Conservation (phyloP, 1,140 invertebrate species). For the Brachionus rubens region DNA sequence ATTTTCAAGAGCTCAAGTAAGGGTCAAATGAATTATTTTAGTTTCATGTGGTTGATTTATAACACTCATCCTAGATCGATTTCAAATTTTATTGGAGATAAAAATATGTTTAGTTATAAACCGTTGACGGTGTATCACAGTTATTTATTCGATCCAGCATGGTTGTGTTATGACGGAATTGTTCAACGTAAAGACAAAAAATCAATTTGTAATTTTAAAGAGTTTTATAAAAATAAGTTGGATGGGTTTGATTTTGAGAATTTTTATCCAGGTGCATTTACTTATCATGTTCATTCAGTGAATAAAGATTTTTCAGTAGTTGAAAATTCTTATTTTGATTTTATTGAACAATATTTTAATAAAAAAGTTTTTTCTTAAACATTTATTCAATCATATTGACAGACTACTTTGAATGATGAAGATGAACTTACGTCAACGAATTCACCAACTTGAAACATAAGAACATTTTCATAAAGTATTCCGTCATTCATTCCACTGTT, state of each 20-base stretch:
- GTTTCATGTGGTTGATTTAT: neutral
- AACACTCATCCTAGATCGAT: neutral
- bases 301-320: neutral
- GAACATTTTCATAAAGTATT: no score
- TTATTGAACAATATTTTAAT: slow-evolving; percentile 6
- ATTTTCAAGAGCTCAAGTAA: neutral
- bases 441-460: no score
- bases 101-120: neutral
- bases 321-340: neutral
- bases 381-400: no score
- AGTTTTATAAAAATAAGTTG: neutral
- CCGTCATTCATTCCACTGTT: no score
- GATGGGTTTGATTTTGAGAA: neutral
- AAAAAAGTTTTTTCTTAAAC: neutral
- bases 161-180: slow-evolving; percentile 9
- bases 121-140: neutral
- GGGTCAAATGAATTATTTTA: neutral
- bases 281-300: slow-evolving; percentile 11
- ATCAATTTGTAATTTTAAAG: neutral
- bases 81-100: neutral
- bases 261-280: slow-evolving; percentile 25
- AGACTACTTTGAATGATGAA: no score
- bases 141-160: slow-evolving; percentile 2
- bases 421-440: no score
- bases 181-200: neutral